Percentiles rank a stretch among this genome's conserved stretches.
These are phyloP conservation scores for Drusus annulatus DNA, from an alignment of 1,140 invertebrate genomes.

Conservation along the genomic window DNA sequence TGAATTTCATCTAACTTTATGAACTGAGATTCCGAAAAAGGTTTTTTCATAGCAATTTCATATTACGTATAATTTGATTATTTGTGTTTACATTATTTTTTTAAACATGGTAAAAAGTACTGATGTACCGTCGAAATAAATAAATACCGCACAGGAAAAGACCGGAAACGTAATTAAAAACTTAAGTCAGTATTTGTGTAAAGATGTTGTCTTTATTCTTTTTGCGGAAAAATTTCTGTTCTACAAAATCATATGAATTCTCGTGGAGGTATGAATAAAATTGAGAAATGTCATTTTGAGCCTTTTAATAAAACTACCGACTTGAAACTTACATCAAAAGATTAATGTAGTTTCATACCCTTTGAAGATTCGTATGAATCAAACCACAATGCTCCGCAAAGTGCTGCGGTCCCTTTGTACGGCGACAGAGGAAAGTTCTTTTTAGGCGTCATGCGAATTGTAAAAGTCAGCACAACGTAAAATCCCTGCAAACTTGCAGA, in stretches of 20 bases:
- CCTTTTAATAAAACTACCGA: neutral
- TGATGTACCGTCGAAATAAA: no score
- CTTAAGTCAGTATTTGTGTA: no score
- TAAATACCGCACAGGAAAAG: no score
- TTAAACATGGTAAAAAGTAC: no score
- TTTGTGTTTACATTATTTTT: no score
- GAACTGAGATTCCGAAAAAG: no score
- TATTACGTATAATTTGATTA: no score
- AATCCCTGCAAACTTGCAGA: neutral
- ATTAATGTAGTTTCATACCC: neutral
- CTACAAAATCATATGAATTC: neutral
- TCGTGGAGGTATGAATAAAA: neutral
- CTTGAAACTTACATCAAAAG: neutral
- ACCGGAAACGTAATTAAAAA: no score
- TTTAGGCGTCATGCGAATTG: slow-evolving; percentile 21
- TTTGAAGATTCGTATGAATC: neutral
- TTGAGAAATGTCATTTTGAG: neutral
- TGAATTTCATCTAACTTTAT: no score
- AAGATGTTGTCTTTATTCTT: no score
- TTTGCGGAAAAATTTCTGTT: neutral
- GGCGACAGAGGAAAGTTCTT: neutral
- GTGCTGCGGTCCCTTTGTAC: slow-evolving; percentile 2
- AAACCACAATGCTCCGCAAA: slow-evolving; percentile 3
- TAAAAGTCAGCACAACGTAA: slow-evolving; percentile 4
- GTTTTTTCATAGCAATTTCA: no score